Evolutionary conservation across 2,888 invertebrate species (phyloP), one percentile per base, ranked within the genome.

Genomic region (Onthophagus sagittarius): DNA sequence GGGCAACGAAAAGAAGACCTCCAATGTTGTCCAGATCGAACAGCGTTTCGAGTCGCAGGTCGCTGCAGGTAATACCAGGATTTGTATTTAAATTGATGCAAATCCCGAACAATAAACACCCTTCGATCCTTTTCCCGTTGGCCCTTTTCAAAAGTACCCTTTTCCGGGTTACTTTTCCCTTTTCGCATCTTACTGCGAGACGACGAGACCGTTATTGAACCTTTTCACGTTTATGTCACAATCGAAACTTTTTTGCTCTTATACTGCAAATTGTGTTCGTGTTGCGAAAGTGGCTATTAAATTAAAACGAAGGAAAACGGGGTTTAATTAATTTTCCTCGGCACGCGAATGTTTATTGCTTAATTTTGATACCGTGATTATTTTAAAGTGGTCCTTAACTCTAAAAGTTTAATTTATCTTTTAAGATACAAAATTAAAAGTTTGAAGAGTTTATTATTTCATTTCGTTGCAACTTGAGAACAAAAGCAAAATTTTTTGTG

Each of bases 1-100:
- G 96, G 63, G 96, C 96, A 74, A 96, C 96, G 75, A 96, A 96
- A 85, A 90, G 96, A 70, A 88, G 96, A 74, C 94, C 96, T 11
- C 95, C 96, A n/a, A 90, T 95, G 86, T 87, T 97, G 72, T 96
- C 96, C 23, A 90, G 96, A 79, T 96, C 96, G 75, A 95, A 96
- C 85, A 94, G 94, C 77, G 94, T 93, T 63, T 95, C 95, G 75
- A 95, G 95, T 83, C 89, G 96, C 77, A 90, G 95, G 75, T 96
- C 95, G 71, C 90, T 96, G 86, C 95, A 95, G 89, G 92, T 92
- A 83, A 74, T 62, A 31, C 62, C 63, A 7, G n/a, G 31, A 67
- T 67, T 67, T 67, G 67, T 23, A 67, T 23, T 67, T 67, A 67
- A 67, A 67, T 53, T 11, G 39, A 53, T 11, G 39, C 39, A 9